These are phyloP conservation scores for Siniperca chuatsi DNA, from an alignment of 2,113 vertebrate genomes.

Conservation along the genomic window DNA sequence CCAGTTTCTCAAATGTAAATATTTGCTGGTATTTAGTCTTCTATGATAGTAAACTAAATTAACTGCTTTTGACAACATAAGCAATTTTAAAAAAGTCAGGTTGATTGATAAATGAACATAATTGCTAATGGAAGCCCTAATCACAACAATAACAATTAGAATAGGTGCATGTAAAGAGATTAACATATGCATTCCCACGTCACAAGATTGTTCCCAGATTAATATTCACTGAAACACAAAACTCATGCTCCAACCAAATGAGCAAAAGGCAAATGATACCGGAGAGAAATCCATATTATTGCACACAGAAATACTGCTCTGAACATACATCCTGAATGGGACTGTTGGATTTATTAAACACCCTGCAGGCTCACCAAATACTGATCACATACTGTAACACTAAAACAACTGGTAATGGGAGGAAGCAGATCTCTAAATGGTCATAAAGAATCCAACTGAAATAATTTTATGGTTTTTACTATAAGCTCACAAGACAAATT, in stretches of 20 bases:
- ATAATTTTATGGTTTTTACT: background rate
- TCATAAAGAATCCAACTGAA: background rate
- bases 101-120: background rate
- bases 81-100: background rate
- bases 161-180: background rate
- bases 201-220: background rate
- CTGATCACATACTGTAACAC: constrained; percentile 20
- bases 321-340: constrained; percentile 33
- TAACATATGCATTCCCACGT: background rate
- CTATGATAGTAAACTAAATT: background rate
- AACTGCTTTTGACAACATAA: background rate
- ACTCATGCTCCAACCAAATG: constrained; percentile 4
- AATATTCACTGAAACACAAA: constrained; percentile 13
- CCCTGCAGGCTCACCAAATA: constrained; percentile 31
- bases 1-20: background rate
- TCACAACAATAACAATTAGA: background rate
- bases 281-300: constrained; percentile 41
- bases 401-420: constrained; percentile 22
- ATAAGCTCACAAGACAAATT: background rate
- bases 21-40: background rate
- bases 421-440: background rate
- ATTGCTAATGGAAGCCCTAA: background rate
- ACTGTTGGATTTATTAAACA: constrained; percentile 34
- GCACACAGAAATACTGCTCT: constrained; percentile 27
- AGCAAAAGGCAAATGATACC: constrained; percentile 27